Base-by-base conservation (phyloP, 2,888 invertebrate genomes). In the Palloptera scutellata region DNA sequence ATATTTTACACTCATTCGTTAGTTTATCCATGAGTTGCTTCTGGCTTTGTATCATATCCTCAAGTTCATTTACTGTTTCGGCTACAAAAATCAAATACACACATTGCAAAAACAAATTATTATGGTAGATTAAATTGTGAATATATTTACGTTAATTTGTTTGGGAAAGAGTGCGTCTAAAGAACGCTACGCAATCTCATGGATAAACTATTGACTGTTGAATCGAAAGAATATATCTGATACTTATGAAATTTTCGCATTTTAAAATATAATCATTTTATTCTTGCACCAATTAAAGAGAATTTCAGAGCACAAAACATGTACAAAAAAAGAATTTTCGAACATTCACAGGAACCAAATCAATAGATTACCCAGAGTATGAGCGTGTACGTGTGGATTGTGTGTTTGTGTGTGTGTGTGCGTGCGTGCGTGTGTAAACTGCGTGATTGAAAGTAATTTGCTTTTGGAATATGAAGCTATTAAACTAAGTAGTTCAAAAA, bases 21-120 rank as follows among this genome's bases (percentile, higher is more conserved):
- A 95, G 90, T 90, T 92, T 94, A 89, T 93, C 93, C 91, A 94
- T 92, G 90, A 94, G 92, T 90, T 91, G 91, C 90, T 92, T 93
- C 91, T 95, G 94, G 87, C 91, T 92, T 87, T 91, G 91, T 88
- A 95, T 91, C 91, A 93, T 91, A 86, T 91, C 90, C 89, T 94
- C 94, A 88, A 95, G 91, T 88, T 92, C 93, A 88, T 91, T 91
- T 87, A 94, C 93, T 85, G 93, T 94, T 88, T 92, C 91, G 89
- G 91, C 94, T 94, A 91, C 87, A 90, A 89, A 85, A 72, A 57
- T n/a, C 12, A 19, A 12, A 40, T 70, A 15, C 30, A 57, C 13
- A 61, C 8, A 61, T 19, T 30, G 6, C 12, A 60, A 55, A 43
- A 64, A 66, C 17, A 68, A 62, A 63, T 54, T 54, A 54, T 48